Base-by-base conservation (phyloP, 2,113 vertebrate genomes). In the Myxocyprinus asiaticus region DNA sequence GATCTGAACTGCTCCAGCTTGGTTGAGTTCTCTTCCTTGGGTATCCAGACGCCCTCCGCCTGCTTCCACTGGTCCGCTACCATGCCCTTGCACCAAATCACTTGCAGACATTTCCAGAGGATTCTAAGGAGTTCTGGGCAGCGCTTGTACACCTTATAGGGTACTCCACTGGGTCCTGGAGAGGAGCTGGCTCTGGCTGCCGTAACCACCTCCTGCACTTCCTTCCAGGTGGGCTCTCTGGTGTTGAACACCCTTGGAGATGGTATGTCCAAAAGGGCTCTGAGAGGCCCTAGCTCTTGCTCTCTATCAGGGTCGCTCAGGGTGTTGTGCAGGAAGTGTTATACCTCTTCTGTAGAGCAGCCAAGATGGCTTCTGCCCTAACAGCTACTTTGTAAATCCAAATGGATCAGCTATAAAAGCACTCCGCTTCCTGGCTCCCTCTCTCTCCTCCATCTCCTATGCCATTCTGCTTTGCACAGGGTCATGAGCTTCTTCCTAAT, bases 231-330 rank as follows among this genome's bases (percentile, higher is more conserved):
- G 5, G 47, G 47, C 8, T 48, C 8, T 8, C 47, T 48, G 45
- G 6, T 48, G 47, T 48, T 8, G 8, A 48, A 48, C 47, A 7
- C 8, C 6, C 0, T 48, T 1, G 47, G 47, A 8, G 4, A 8
- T 6, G 47, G 47, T 48, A 8, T 3, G 8, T 48, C 47, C 8
- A 48, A 6, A 48, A 48, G 8, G 8, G 8, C 9, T 7, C 62
- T 70, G 7, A 58, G 50, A 4, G 58, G 44, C 5, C 15, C 65
- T 9, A 76, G 47, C 7, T 79, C 66, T 17, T 58, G 58, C 6
- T 73, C 70, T 12, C 56, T 84, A 12, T 48, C 6, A 8, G 42
- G 58, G 6, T 80, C 66, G 5, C 78, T 81, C 5, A 48, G 2
- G 9, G 45, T 67, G 55, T 55, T 17, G 2, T 62, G 12, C 12